These are phyloP conservation scores for Eupithecia exiguata DNA, from an alignment of 2,888 invertebrate genomes.

Conservation along the genomic window DNA sequence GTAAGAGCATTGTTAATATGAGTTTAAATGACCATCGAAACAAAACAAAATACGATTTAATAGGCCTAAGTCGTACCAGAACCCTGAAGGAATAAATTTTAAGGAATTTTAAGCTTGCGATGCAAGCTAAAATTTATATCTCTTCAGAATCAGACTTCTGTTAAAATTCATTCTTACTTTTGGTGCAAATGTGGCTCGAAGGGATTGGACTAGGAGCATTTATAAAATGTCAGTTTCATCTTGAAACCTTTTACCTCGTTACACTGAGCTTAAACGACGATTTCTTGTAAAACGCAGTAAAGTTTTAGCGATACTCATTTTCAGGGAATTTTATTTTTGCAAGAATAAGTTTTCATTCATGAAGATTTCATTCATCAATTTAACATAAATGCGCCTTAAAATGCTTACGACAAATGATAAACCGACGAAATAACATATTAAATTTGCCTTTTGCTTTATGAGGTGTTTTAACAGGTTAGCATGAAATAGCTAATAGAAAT, in stretches of 20 bases:
- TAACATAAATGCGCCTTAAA: not conserved
- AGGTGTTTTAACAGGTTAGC: not conserved
- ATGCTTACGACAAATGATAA: not conserved
- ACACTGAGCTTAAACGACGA: conserved; percentile 4
- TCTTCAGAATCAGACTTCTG: not conserved
- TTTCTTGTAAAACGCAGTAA: not conserved
- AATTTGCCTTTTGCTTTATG: not conserved
- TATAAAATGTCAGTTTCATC: not conserved
- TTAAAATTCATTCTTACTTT: not conserved
- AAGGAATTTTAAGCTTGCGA: no score
- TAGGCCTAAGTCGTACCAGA: no score
- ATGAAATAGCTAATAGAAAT: not conserved
- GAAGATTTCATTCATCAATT: not conserved
- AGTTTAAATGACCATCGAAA: no score
- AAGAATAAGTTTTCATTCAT: not conserved
- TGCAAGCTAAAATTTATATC: no score
- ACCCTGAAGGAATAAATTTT: no score
- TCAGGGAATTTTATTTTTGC: not conserved
- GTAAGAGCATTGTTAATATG: no score
- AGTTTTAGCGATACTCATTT: not conserved
- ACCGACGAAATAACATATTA: not conserved
- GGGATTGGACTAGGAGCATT: not conserved
- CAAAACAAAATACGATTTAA: no score
- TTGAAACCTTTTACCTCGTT: conserved; percentile 7
- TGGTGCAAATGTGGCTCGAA: not conserved